Base-by-base conservation (phyloP, 2,113 vertebrate genomes). In the Nannobrachium achirus region DNA sequence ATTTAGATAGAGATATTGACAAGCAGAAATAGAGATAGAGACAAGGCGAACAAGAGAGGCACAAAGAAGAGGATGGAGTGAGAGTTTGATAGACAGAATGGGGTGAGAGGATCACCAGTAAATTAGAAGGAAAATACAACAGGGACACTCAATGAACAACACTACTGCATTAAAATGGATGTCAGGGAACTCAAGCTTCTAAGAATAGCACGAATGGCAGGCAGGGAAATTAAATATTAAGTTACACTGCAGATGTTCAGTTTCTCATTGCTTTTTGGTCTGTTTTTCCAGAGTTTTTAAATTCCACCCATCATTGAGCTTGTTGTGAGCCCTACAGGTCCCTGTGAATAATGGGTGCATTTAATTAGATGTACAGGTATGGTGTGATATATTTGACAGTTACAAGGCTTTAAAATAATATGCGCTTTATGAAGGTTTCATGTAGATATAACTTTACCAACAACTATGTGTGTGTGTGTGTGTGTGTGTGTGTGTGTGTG, bases 161-260 rank as follows among this genome's bases (percentile, higher is more conserved):
- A 69, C 68, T 66, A 76, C 59, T 44, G 50, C 49, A 64, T 80
- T 62, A 80, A 79, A 88, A 83, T 75, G 65, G 71, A 78, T 81
- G 69, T 78, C 86, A 71, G 71, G 79, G 81, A 81, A 78, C 69
- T 33, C 51, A 61, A 40, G 68, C 60, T 3, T 66, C 79, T 86
- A 88, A 81, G 87, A 88, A 91, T 90, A 91, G 76, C 57, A 63
- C 49, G 19, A 60, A 66, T 69, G 56, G 58, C 64, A 77, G 67
- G 82, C 64, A 45, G 64, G 74, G 48, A 69, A 75, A 87, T 91
- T 48, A 90, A 90, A 89, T 85, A 89, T 89, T 87, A 84, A 91
- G 73, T 66, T 75, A 83, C 67, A 70, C 74, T 76, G 79, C 78
- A 87, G 81, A 84, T 66, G 69, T 85, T 76, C 74, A 69, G 67